Base-by-base conservation (phyloP, 2,888 invertebrate genomes). In the Epinotia ramella region DNA sequence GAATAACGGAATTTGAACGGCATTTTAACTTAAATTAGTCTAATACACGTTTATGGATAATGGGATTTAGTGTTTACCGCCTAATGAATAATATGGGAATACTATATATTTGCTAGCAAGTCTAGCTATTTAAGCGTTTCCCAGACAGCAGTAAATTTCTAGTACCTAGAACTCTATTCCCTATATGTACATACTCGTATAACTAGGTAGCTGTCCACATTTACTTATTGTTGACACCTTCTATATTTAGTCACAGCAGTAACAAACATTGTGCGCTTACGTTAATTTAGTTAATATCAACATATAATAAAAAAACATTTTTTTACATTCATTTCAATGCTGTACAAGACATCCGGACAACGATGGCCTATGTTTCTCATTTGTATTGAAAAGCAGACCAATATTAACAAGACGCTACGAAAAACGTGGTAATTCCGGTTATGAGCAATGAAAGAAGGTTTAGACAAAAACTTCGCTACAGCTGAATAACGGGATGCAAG, bases 401-500 rank as follows among this genome's bases (percentile, higher is more conserved):
- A 60, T 69, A 69, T 69, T 59, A 24, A 60, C n/a, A 46, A 56
- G 46, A n/a, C 6, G 7, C 5, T 63, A 24, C 60, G 13, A 62
- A 69, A 69, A 64, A 74, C 40, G 12, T 64, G 28, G 28, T 44
- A 20, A 66, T 71, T 75, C 71, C 56, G 71, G 60, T 75, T 75
- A 20, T 64, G 60, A 33, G 13, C 65, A 71, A 24, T 71, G 66
- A 46, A 49, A 44, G 13, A 64, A 67, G 18, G 57, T 73, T 62
- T 73, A 62, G 75, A 71, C 59, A 75, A 71, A 75, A 75, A 75
- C 18, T 28, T 62, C 11, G 60, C 70, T 56, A 56, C 71, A 70
- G 69, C 69, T 74, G 70, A 60, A 56, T 75, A 75, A 75, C 75
- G 75, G 75, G 69, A 66, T 60, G 44, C 24, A 40, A 44, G 60